These are phyloP conservation scores for Oegoconia quadripuncta DNA, from an alignment of 2,888 invertebrate species.

Conservation along the genomic window DNA sequence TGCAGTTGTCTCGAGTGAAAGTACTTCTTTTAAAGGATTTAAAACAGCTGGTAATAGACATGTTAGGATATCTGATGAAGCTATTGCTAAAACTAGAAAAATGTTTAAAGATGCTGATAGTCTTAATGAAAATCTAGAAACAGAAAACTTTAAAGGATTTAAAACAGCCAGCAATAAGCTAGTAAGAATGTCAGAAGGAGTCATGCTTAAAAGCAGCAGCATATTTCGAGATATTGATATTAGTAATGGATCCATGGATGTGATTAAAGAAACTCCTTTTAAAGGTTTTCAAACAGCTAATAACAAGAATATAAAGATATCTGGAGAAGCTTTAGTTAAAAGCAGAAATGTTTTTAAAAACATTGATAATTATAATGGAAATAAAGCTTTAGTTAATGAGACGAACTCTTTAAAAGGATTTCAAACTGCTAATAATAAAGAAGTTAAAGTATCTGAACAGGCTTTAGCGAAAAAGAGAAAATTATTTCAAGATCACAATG, in stretches of 20 bases:
- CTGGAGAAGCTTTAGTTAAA: constrained; percentile 34
- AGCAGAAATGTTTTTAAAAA: constrained; percentile 34
- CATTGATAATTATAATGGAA: too few relatives aligned
- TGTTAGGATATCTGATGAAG: constrained; percentile 41
- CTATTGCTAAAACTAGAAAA: constrained; percentile 43
- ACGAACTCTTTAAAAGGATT: constrained; percentile 31
- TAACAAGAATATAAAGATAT: constrained; percentile 26
- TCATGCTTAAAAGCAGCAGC: constrained; percentile 27
- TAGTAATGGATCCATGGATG: neutral
- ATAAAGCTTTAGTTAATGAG: too few relatives aligned
- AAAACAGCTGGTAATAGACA: constrained; percentile 47
- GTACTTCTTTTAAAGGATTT: constrained; percentile 33
- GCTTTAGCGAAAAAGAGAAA: constrained; percentile 30
- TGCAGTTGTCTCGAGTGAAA: too few relatives aligned
- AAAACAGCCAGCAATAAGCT: constrained; percentile 34
- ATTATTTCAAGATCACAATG: constrained; percentile 31
- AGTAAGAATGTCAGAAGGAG: constrained; percentile 36
- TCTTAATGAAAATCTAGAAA: constrained; percentile 1
- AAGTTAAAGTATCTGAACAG: constrained; percentile 32
- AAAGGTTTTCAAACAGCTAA: constrained; percentile 37
- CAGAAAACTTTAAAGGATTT: constrained; percentile 23
- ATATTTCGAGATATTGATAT: constrained; percentile 28
- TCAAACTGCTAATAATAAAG: constrained; percentile 38
- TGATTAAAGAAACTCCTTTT: neutral
- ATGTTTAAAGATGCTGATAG: constrained; percentile 40